phyloP scores from a whole-genome alignment of 23 tunicate species.

The Halocynthia aurantium region DNA sequence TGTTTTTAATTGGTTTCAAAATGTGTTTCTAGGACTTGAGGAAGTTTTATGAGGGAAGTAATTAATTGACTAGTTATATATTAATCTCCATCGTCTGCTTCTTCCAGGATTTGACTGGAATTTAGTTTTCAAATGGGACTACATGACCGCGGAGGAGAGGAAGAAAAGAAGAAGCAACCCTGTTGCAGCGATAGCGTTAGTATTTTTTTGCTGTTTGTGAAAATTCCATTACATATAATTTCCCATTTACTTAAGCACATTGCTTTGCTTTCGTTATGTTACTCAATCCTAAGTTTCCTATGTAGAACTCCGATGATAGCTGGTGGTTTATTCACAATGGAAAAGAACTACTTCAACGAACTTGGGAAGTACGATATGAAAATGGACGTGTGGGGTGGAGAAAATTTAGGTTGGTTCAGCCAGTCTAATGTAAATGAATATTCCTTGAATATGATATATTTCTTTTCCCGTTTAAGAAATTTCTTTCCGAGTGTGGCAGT shows the following conservation, averaged over 20 bases:
- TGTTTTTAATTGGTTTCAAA: not conserved
- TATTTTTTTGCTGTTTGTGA: not conserved
- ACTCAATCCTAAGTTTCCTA: not conserved
- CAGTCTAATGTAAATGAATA: not conserved
- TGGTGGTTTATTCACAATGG: constrained; percentile 87
- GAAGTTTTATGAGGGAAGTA: no score
- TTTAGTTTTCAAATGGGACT: constrained; percentile 97
- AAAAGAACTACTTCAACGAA: constrained; percentile 61
- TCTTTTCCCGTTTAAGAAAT: constrained; percentile 40
- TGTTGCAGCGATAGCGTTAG: constrained; percentile 70
- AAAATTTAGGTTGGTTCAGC: constrained; percentile 39
- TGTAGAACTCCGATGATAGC: constrained; percentile 92
- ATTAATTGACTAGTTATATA: no score
- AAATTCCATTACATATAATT: not conserved
- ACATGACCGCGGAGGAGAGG: constrained; percentile 76
- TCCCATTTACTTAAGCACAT: no score
- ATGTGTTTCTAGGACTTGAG: not conserved
- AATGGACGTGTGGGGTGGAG: constrained; percentile 98
- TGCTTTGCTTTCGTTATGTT: not conserved
- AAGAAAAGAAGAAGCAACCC: constrained; percentile 41
- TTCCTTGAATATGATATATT: not conserved
- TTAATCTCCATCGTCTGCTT: not conserved
- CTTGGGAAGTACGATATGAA: constrained; percentile 74
- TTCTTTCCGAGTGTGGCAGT: constrained; percentile 93
- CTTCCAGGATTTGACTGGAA: constrained; percentile 95